Evolutionary conservation across 2,113 vertebrate genomes (phyloP), one percentile per base, ranked within the genome.

Genomic region (Noctilio leporinus): DNA sequence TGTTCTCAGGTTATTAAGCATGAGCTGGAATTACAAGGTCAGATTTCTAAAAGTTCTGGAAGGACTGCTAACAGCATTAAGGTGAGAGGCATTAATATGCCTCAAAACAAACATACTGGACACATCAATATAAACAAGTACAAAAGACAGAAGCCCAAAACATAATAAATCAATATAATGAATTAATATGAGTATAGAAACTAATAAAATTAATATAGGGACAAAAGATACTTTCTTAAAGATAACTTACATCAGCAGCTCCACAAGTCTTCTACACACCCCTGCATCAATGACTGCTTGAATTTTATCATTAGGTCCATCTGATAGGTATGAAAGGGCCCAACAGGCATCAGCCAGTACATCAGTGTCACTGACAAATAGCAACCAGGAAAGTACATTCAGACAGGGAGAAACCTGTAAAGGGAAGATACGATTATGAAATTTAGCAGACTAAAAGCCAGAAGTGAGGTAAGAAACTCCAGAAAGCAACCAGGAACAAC

Each of bases 301-400:
- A 97, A 99, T 99, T 98, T 99, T 99, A 98, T 99, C 99, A 95
- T 99, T 99, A 88, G 99, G 99, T 59, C 99, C 99, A 94, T 99
- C 99, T 57, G 99, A 99, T 86, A 99, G 98, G 97, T 99, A 99
- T 7, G 99, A 99, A 33, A 99, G 99, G 1, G 99, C 99, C 99
- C 99, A 99, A 98, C 99, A 99, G 84, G 99, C 99, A 96, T 99
- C 99, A 82, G 99, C 99, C 94, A 99, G 98, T 51, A 99, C 99
- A 98, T 99, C 99, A 49, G 99, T 99, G 97, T 99, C 99, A 20
- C 99, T 99, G 97, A 99, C 99, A 95, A 99, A 99, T 4, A 99
- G 99, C 96, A 99, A 98, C 99, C 99, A 99, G 82, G 99, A 99
- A 85, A 99, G 98, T 86, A 99, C 99, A 91, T 99, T 99, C 96